These are phyloP conservation scores for Nestor notabilis DNA, from an alignment of 2,113 vertebrate genomes.

Conservation along the genomic window DNA sequence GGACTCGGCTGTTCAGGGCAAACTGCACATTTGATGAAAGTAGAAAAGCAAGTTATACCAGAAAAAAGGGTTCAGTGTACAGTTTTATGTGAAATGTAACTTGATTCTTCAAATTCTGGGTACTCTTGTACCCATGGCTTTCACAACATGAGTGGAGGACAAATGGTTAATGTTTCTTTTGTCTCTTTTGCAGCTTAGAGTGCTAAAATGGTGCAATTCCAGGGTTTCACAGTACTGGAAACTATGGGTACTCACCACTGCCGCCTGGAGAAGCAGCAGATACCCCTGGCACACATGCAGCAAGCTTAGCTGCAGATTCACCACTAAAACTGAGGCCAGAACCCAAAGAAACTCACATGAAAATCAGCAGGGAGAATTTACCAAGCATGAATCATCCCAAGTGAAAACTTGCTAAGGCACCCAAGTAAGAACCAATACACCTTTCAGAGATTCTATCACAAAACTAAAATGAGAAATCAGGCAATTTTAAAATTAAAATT, in stretches of 20 bases:
- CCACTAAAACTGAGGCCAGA: background rate
- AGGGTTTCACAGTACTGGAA: background rate
- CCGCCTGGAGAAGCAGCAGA: background rate
- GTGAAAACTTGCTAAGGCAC: background rate
- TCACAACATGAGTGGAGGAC: background rate
- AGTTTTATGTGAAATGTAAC: background rate
- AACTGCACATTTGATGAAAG: background rate
- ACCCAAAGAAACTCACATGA: background rate
- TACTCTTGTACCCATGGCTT: background rate
- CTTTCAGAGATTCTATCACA: background rate
- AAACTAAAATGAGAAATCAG: background rate
- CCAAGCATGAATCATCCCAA: background rate
- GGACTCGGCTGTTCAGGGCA: background rate
- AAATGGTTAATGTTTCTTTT: background rate
- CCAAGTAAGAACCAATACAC: background rate
- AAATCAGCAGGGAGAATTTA: background rate
- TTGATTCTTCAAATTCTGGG: background rate
- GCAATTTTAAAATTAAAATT: background rate
- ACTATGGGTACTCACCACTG: background rate
- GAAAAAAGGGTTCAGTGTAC: background rate
- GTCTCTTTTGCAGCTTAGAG: background rate
- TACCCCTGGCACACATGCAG: background rate
- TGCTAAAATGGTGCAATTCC: background rate
- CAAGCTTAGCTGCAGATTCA: background rate
- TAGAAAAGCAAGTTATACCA: background rate